A percentile compares a stretch with the other conserved stretches of the same genome.
Conservation (phyloP, 2,888 invertebrate species). For the Cheilosia impressa region DNA sequence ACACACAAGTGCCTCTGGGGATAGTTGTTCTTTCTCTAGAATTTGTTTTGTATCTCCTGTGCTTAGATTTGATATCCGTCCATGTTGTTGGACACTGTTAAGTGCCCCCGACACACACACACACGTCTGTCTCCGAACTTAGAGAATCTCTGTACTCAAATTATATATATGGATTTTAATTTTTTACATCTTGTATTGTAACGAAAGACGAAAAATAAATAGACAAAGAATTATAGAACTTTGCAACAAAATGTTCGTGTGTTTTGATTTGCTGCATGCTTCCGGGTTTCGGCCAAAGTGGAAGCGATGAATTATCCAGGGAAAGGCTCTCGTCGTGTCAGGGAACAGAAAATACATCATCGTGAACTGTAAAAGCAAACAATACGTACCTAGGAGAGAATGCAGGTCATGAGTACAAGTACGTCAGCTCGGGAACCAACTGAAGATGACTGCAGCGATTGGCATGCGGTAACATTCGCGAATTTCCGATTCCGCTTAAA, state of each 20-base stretch:
- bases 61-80: constrained; percentile 49
- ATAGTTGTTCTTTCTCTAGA: constrained; percentile 4
- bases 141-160: constrained; percentile 50
- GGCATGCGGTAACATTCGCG: too few species aligned
- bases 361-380: too few species aligned
- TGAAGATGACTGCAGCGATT: too few species aligned
- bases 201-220: constrained; percentile 52
- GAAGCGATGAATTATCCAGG: too few species aligned
- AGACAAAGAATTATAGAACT: constrained; percentile 30
- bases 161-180: constrained; percentile 35
- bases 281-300: too few species aligned
- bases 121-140: constrained; percentile 13
- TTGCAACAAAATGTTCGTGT: not conserved
- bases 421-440: too few species aligned
- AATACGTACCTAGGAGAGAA: too few species aligned
- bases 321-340: too few species aligned
- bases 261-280: too few species aligned
- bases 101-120: constrained; percentile 47
- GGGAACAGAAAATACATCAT: too few species aligned
- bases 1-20: constrained; percentile 52
- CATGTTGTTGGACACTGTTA: constrained; percentile 14
- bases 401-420: too few species aligned
- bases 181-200: constrained; percentile 6
- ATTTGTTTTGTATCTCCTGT: constrained; percentile 15
- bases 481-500: too few species aligned